Percentiles rank a stretch among this genome's conserved stretches.
Conservation (phyloP, 2,888 invertebrate species). For the Meta bourneti region DNA sequence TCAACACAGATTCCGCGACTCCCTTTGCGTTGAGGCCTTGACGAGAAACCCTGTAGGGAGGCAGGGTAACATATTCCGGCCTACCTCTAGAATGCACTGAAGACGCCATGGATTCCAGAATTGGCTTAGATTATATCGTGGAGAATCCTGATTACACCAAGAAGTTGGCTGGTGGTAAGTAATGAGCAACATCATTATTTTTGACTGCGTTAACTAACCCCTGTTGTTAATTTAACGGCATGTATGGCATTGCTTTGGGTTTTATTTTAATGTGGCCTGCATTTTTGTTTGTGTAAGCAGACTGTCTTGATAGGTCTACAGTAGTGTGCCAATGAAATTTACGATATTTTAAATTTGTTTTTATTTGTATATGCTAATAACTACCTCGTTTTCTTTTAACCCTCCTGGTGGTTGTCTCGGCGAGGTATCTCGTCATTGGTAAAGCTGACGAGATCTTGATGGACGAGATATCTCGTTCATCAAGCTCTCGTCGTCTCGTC, state of each 20-base stretch:
- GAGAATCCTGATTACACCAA: conserved; percentile 80
- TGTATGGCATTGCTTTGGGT: background rate
- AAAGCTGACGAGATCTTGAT: too few relatives aligned
- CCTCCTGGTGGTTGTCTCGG: too few relatives aligned
- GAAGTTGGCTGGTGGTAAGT: conserved; percentile 81
- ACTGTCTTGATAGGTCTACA: background rate
- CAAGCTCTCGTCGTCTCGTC: too few relatives aligned
- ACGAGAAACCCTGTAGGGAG: conserved; percentile 34
- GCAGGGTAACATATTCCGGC: conserved; percentile 74
- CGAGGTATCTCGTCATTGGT: too few relatives aligned
- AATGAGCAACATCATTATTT: conserved; percentile 42
- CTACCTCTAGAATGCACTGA: conserved; percentile 82
- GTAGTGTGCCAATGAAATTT: background rate
- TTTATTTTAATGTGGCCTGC: background rate
- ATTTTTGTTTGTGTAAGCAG: background rate
- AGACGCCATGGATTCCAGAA: conserved; percentile 81
- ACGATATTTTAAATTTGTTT: background rate
- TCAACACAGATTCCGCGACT: conserved; percentile 16
- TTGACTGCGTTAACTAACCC: conserved; percentile 13
- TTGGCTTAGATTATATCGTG: conserved; percentile 81
- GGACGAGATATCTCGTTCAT: too few relatives aligned
- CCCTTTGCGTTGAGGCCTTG: conserved; percentile 33
- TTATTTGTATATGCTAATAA: too few relatives aligned
- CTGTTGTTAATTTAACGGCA: conserved; percentile 21
- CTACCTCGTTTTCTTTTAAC: too few relatives aligned